Percentiles rank a stretch among this genome's conserved stretches.
phyloP scores from a whole-genome alignment of 2,113 vertebrate species.

The Zootoca vivipara region DNA sequence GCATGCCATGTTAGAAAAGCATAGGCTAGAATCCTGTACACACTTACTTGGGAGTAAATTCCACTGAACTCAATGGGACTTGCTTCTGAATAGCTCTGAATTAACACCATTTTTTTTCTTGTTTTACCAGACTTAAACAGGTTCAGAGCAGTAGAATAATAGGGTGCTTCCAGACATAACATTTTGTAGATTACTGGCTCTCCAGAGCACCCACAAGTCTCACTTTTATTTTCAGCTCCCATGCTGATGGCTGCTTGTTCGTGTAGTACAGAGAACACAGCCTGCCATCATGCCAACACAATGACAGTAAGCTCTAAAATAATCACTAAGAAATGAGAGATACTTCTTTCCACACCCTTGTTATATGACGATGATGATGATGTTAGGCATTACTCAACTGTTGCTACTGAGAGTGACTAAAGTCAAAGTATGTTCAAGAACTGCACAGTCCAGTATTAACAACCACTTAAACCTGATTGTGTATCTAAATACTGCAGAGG shows the following conservation, averaged over 20 bases:
- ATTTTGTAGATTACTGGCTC: not conserved
- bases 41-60: no score
- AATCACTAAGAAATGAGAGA: not conserved
- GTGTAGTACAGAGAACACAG: not conserved
- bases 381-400: not conserved
- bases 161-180: not conserved
- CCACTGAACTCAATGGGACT: no score
- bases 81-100: no score
- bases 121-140: no score
- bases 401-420: not conserved
- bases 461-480: not conserved
- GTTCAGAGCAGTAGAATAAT: not conserved
- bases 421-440: not conserved
- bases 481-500: not conserved
- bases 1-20: no score
- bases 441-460: not conserved
- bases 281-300: not conserved
- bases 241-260: not conserved
- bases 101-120: no score
- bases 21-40: no score
- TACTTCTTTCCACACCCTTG: not conserved
- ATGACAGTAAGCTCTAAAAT: not conserved
- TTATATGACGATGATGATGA: no score
- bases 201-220: not conserved
- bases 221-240: not conserved